phyloP scores from a whole-genome alignment of 1,140 invertebrate genomes.

The Hyposmocoma kahamanoa region DNA sequence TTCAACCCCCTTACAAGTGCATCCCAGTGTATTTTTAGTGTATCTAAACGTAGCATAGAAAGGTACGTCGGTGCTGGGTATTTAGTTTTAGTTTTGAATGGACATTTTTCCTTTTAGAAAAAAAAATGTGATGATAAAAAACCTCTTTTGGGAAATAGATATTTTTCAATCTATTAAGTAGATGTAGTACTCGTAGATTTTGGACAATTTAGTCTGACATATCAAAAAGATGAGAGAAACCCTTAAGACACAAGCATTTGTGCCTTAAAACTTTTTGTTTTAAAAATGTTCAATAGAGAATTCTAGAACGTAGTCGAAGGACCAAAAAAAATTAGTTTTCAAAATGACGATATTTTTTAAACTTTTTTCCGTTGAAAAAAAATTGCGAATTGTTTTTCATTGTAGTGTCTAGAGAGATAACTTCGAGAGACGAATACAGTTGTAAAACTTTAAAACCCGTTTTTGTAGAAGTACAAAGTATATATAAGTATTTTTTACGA shows the following conservation, averaged over 20 bases:
- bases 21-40: conserved; percentile 61
- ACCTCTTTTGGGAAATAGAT: conserved; percentile 25
- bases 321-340: conserved; percentile 56
- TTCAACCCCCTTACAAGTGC: conserved; percentile 46
- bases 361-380: conserved; percentile 51
- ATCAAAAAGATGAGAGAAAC: conserved; percentile 42
- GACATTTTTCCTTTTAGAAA: conserved; percentile 32
- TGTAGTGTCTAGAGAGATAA: conserved; percentile 32
- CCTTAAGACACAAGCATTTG: conserved; percentile 55
- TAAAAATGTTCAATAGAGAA: conserved; percentile 11
- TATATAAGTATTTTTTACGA: conserved; percentile 41
- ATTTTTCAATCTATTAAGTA: conserved; percentile 37
- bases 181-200: conserved; percentile 38
- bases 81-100: conserved; percentile 52
- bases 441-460: conserved; percentile 27
- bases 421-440: conserved; percentile 32
- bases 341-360: conserved; percentile 59
- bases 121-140: conserved; percentile 35
- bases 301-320: conserved; percentile 55
- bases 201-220: conserved; percentile 35
- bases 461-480: conserved; percentile 64
- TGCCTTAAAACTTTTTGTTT: conserved; percentile 54
- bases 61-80: conserved; percentile 65
- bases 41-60: conserved; percentile 30
- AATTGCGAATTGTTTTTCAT: conserved; percentile 32